Evolutionary conservation across 1,140 invertebrate species (phyloP), one percentile per base, ranked within the genome.

Genomic region (Drosophila watanabei): DNA sequence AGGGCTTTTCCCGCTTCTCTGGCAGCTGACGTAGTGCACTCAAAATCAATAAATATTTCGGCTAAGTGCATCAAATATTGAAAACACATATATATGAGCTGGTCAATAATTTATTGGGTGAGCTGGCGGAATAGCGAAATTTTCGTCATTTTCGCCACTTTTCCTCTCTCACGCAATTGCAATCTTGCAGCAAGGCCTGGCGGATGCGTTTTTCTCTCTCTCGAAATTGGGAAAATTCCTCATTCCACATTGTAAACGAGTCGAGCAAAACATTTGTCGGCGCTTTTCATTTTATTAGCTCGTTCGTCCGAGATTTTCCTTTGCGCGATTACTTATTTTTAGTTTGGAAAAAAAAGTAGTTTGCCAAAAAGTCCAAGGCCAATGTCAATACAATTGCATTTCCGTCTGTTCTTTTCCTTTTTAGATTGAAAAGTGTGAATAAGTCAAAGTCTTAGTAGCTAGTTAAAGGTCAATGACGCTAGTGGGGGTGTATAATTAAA

Each of bases 401-500:
- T 91, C 86, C 86, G 82, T 82, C 73, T 10, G 14, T 13, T 52
- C 49, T 32, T 32, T 52, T 52, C 49, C 37, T 69, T 56, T 39
- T 60, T 37, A 9, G 28, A 61, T 37, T 76, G 77, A 37, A 20
- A 43, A 54, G 64, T 61, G 20, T 28, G 61, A 43, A 60, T 84
- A 60, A 84, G 71, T 87, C 83, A 84, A 89, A 89, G 84, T 75
- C 85, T 81, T 80, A 8, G 30, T 18, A 9, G 35, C 51, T 45
- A 51, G 75, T 59, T 59, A 85, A 88, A 92, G 85, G 82, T 92
- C 82, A 92, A 87, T 90, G 86, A 89, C 87, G 86, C 72, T 49
- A 24, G 35, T 57, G 69, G 56, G 54, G 57, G 60, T 56, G 16
- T 73, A 43, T 69, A 69, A 84, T 76, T 72, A 62, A 62, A 64